Conservation (phyloP, 2,797 vertebrate species). For the Otolemur crassicaudatus region DNA sequence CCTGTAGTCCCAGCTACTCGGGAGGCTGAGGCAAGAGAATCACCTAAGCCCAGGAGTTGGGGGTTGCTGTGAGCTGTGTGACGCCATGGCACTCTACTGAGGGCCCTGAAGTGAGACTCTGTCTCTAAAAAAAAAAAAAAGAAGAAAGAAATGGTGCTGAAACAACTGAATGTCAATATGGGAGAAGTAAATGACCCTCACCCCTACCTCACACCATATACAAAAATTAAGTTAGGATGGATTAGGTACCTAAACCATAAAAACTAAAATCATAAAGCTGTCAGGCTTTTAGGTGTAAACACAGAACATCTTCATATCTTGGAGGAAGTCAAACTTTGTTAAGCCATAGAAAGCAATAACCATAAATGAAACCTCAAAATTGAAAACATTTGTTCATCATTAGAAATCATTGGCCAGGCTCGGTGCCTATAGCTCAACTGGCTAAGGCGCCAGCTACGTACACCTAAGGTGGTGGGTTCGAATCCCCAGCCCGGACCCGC, state of each 20-base stretch:
- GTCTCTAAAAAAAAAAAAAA: too few species aligned
- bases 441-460: too few species aligned
- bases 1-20: too few species aligned
- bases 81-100: too few species aligned
- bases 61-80: too few species aligned
- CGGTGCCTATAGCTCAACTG: too few species aligned
- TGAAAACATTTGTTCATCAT: conserved; percentile 45
- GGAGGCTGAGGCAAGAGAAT: too few species aligned
- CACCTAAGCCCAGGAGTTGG: too few species aligned
- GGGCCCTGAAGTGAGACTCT: too few species aligned
- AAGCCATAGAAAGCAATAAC: background rate
- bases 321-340: background rate
- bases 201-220: background rate
- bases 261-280: conserved; percentile 25
- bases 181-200: background rate
- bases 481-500: too few species aligned
- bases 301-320: background rate
- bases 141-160: too few species aligned
- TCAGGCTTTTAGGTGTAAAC: conserved; percentile 21
- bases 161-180: background rate
- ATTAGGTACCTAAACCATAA: background rate
- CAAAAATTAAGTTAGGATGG: conserved; percentile 40
- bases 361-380: background rate
- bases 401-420: background rate
- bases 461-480: too few species aligned